Evolutionary conservation across 2,888 invertebrate genomes (phyloP).

Genomic region (Cistogaster globosa): DNA sequence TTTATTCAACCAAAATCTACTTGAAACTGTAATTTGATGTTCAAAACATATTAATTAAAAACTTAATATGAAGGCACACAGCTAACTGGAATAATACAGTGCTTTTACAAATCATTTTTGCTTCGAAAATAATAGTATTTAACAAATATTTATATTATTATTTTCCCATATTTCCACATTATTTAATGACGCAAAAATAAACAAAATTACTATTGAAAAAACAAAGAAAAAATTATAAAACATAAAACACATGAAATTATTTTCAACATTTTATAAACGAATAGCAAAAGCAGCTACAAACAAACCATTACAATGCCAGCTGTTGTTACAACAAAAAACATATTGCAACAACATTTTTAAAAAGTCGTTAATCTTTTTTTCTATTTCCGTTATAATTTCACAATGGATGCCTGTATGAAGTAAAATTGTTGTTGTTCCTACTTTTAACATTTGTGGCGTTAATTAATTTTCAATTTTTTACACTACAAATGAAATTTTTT

Average conservation of each 20-base stretch:
- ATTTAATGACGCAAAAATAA: neutral
- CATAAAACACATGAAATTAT: neutral
- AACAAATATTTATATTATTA: neutral
- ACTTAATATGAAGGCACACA: no score
- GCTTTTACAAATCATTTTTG: no score
- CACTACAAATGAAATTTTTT: slow-evolving; percentile 23
- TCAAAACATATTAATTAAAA: no score
- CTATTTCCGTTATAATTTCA: slow-evolving; percentile 6
- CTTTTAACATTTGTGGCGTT: slow-evolving; percentile 62
- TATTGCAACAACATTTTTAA: slow-evolving; percentile 35
- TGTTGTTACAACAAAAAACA: slow-evolving; percentile 24
- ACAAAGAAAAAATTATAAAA: no score
- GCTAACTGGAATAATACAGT: no score
- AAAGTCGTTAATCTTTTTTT: slow-evolving; percentile 40
- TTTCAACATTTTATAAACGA: neutral
- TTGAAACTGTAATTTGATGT: no score
- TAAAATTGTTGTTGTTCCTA: slow-evolving; percentile 8
- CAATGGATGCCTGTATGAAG: slow-evolving; percentile 12
- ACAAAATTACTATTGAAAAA: neutral
- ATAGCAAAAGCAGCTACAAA: neutral
- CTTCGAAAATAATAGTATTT: no score
- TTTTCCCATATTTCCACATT: neutral
- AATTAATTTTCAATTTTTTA: slow-evolving; percentile 69
- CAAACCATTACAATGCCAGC: slow-evolving; percentile 33
- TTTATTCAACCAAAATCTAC: no score